Percentiles rank a stretch among this genome's conserved stretches.
Evolutionary conservation across 1,140 invertebrate genomes (phyloP).

Genomic region (Halyomorpha halys): DNA sequence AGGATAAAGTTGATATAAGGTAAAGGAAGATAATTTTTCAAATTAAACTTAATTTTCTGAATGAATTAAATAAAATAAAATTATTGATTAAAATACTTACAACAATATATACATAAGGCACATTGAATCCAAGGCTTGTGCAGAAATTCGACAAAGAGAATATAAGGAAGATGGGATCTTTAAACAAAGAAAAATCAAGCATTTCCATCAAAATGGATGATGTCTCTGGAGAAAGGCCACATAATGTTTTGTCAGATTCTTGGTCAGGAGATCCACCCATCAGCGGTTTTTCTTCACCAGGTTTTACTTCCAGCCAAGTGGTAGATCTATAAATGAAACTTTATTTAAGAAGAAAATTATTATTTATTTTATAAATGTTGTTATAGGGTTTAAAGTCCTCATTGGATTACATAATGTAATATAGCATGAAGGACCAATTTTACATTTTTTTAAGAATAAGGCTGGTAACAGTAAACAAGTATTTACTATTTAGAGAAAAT

Average conservation of each 20-base stretch:
- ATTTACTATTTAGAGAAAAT: no score
- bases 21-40: no score
- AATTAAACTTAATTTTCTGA: background rate
- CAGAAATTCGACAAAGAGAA: slow-evolving; percentile 90
- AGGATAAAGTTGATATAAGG: no score
- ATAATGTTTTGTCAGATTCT: slow-evolving; percentile 30
- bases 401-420: no score
- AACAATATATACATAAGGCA: slow-evolving; percentile 79
- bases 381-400: no score
- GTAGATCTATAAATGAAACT: slow-evolving; percentile 19
- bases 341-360: background rate
- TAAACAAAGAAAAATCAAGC: slow-evolving; percentile 72
- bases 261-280: slow-evolving; percentile 1
- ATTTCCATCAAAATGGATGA: slow-evolving; percentile 64
- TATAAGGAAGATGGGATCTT: slow-evolving; percentile 77
- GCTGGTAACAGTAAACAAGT: no score
- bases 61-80: background rate
- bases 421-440: no score
- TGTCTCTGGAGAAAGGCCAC: slow-evolving; percentile 37
- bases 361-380: no score
- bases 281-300: slow-evolving; percentile 33
- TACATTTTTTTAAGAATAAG: no score
- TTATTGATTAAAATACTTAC: slow-evolving; percentile 35
- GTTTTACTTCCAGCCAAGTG: slow-evolving; percentile 5
- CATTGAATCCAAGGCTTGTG: slow-evolving; percentile 92